These are phyloP conservation scores for Phyllostomus hastatus DNA, from an alignment of 2,113 vertebrate species.

Conservation along the genomic window DNA sequence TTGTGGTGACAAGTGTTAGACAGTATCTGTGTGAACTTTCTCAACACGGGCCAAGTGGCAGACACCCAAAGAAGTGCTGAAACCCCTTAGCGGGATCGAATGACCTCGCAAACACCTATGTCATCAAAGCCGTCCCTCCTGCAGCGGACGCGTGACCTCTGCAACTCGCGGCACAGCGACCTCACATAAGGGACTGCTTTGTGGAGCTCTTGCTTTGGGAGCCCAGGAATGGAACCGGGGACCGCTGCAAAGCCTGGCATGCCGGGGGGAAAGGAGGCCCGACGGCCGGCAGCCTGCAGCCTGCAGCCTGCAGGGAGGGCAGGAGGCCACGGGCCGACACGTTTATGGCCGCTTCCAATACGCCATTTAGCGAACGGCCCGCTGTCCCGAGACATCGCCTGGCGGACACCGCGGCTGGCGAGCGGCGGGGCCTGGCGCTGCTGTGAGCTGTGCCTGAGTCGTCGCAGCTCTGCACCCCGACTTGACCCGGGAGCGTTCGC, in stretches of 20 bases:
- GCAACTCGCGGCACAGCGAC: background rate
- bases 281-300: background rate
- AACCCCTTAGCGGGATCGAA: background rate
- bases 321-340: background rate
- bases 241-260: background rate
- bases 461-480: background rate
- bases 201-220: background rate
- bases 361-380: no score
- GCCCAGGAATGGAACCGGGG: background rate
- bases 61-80: background rate
- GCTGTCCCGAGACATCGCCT: background rate
- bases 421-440: background rate
- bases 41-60: background rate
- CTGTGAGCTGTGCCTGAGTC: background rate
- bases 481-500: background rate
- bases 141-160: background rate
- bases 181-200: background rate
- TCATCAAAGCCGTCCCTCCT: background rate
- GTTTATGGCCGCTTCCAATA: background rate
- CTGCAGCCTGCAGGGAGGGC: background rate
- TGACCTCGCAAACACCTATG: background rate
- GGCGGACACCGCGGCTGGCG: rapidly evolving
- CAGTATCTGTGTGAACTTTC: background rate
- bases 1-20: background rate
- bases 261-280: background rate